phyloP scores from a whole-genome alignment of 2,113 vertebrate genomes.

The Echinops telfairi region DNA sequence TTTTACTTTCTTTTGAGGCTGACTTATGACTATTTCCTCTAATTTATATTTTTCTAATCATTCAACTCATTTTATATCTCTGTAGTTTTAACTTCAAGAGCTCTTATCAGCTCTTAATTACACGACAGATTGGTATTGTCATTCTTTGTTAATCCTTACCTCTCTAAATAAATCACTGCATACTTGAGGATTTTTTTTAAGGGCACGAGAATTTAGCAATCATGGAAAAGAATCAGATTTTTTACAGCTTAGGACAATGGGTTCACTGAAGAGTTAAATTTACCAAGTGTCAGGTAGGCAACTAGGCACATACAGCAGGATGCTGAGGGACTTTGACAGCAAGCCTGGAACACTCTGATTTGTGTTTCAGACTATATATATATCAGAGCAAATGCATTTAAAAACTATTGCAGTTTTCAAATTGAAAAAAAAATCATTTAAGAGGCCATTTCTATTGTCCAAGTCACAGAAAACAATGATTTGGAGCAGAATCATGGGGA shows the following conservation, averaged over 20 bases:
- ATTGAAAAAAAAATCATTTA: background rate
- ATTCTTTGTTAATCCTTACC: background rate
- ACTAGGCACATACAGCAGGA: background rate
- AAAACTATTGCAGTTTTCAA: background rate
- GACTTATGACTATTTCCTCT: background rate
- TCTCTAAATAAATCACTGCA: background rate
- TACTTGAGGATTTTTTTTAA: background rate
- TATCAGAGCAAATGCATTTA: background rate
- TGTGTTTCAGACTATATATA: background rate
- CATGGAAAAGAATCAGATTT: background rate
- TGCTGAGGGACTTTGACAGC: background rate
- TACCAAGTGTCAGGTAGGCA: background rate
- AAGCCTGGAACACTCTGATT: background rate
- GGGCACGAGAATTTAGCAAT: background rate
- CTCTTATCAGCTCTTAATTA: background rate
- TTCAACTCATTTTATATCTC: background rate
- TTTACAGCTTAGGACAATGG: conserved; percentile 5
- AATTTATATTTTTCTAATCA: background rate
- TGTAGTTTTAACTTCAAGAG: conserved; percentile 32
- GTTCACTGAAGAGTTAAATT: background rate
- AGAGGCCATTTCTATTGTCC: background rate
- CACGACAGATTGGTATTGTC: background rate
- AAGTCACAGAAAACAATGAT: background rate
- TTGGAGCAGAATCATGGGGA: background rate
- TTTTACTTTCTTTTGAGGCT: conserved; percentile 10